Base-by-base conservation (phyloP, 2,888 invertebrate genomes). In the Anticlea derivata region DNA sequence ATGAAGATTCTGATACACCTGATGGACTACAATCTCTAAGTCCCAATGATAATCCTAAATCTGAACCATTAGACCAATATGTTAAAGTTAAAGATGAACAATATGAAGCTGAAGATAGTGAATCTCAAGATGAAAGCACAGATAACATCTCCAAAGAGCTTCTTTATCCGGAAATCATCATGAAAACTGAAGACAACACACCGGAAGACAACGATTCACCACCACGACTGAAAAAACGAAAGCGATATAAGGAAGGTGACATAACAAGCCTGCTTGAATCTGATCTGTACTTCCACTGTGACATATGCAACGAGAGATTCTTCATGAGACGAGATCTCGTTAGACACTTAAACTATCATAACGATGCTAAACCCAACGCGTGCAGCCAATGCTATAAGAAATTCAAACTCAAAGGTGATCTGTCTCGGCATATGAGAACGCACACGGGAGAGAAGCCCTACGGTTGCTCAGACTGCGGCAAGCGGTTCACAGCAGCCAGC, bases 381-480 rank as follows among this genome's bases (percentile, higher is more conserved):
- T 51, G 51, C 13, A 37, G 5, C 1, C 24, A 26, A 5, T 51
- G 51, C 7, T 41, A 26, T 31, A 26, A 23, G 37, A 20, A 35
- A 11, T 40, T 40, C n/a, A 40, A 40, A 3, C 11, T 40, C 0
- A 40, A 40, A 12, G 30, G 40, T 0, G 40, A 40, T 5, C 22
- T 40, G 6, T 40, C 40, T 0, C 22, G 40, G 4, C 40, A 40
- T 2, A 11, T 40, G 30, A 10, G 40, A 2, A 40, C 40, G 1
- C 50, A 50, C 17, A 50, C 50, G 0, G 50, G 50, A 0, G 50
- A 50, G 7, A 50, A 40, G 7, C 40, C 40, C 10, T 40, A 11
- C 7, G 30, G 7, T 0, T 40, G 40, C 20, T 3, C 1, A 0
- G 3, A 5, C 5, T 40, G 40, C n/a, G n/a, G n/a, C 0, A 40